Evolutionary conservation across 1,140 invertebrate species (phyloP), one percentile per base, ranked within the genome.

Genomic region (Nymphalis io): DNA sequence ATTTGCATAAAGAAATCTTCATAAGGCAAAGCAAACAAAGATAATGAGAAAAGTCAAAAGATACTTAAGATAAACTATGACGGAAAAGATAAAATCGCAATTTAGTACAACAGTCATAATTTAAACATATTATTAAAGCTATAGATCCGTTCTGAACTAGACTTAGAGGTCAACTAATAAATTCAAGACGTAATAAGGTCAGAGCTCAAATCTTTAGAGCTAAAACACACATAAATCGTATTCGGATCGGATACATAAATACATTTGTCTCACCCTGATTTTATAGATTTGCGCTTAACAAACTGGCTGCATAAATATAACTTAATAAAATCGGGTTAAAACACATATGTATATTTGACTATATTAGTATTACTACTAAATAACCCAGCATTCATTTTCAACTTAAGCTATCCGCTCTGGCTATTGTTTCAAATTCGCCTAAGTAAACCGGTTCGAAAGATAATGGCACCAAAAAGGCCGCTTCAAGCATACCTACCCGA

Each of bases 371-470:
- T 15, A 55, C 5, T 15, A 27, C 15, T 55, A n/a, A 15, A 44
- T 44, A 44, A 15, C 8, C 23, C 20, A 6, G 23, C 2, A 55
- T 27, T 20, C 4, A 55, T 55, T 4, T 8, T 23, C 6, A 23
- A 15, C 51, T 3, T 13, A 55, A 27, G 51, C 18, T 55, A 21
- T 8, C 1, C 51, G 21, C 66, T 61, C 70, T 71, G 69, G 67
- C 79, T 74, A 86, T 85, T 86, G 83, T 88, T 75, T 84, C 68
- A 83, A 82, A 85, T 82, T 81, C 77, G 74, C 72, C 73, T 73
- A 80, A 80, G 79, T 60, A 73, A 83, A 87, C 85, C 85, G 82
- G 84, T 88, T 79, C 65, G 68, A 40, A 53, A 81, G 79, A 82
- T 88, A 85, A 85, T 84, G 76, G 74, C 72, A 76, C 76, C 74